Percentiles rank a stretch among this genome's conserved stretches.
Conservation (phyloP, 2,113 vertebrate genomes). For the Cathartes aura region DNA sequence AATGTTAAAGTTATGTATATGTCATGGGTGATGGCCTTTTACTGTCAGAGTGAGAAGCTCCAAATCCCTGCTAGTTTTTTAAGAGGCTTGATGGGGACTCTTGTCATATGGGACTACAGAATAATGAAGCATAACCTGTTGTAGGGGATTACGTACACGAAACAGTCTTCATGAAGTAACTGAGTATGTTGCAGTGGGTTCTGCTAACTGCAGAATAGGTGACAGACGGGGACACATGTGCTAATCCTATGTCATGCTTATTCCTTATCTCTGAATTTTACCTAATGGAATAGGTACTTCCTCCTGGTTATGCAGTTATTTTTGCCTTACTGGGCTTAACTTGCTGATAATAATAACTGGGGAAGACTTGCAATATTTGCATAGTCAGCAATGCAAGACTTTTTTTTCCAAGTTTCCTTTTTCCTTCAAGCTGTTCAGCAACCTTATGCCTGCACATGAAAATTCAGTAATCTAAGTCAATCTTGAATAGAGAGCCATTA, state of each 20-base stretch:
- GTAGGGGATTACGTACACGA: background rate
- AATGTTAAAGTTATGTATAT: background rate
- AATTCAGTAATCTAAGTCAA: background rate
- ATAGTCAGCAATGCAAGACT: background rate
- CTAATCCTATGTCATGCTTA: background rate
- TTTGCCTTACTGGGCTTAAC: background rate
- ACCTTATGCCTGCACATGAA: background rate
- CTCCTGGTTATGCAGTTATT: background rate
- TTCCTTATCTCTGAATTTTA: background rate
- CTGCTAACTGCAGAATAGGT: background rate
- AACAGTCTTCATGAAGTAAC: background rate
- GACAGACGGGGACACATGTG: too few species aligned
- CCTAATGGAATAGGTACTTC: background rate
- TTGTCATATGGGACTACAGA: background rate
- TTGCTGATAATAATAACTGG: background rate
- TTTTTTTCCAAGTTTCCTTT: background rate
- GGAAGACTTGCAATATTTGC: background rate
- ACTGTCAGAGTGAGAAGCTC: background rate
- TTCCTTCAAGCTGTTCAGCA: background rate
- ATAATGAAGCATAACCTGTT: background rate
- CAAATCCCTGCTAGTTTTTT: background rate
- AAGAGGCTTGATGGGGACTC: background rate
- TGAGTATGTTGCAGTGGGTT: background rate
- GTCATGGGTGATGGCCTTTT: background rate
- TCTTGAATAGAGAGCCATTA: background rate